These are phyloP conservation scores for Camponotus fellah DNA, from an alignment of 2,888 invertebrate species.

Conservation along the genomic window DNA sequence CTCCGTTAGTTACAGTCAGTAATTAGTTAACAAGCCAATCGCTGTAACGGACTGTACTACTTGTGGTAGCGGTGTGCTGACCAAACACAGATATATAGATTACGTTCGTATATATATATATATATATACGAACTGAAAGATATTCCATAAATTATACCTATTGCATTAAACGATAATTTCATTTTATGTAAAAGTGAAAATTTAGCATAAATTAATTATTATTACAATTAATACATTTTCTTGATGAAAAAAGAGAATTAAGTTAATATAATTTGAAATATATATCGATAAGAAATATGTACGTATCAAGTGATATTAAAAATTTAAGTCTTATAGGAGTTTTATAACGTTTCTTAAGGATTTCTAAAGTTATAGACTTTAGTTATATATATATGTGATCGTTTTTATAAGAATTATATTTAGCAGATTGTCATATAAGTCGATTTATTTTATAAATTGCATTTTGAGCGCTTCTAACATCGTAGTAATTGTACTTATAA, in stretches of 20 bases:
- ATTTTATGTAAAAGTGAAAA: slow-evolving; percentile 2
- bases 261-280: background rate
- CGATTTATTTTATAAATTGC: background rate
- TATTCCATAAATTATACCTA: slow-evolving; percentile 19
- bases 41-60: slow-evolving; percentile 40
- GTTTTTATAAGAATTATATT: background rate
- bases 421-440: background rate
- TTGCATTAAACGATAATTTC: slow-evolving; percentile 9
- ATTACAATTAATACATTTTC: background rate
- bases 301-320: background rate
- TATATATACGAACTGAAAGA: background rate
- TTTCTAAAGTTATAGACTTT: background rate
- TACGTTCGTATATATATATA: background rate
- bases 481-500: background rate
- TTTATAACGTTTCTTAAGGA: background rate
- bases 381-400: background rate
- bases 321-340: background rate
- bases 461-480: background rate
- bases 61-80: slow-evolving; percentile 15
- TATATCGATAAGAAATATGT: background rate
- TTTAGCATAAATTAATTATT: slow-evolving; percentile 10
- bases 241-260: background rate
- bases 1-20: slow-evolving; percentile 39
- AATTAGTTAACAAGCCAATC: slow-evolving; percentile 59
- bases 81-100: background rate